A percentile compares a stretch with the other conserved stretches of the same genome.
phyloP scores from a whole-genome alignment of 1,140 invertebrate species.

The Oreohelix idahoensis region DNA sequence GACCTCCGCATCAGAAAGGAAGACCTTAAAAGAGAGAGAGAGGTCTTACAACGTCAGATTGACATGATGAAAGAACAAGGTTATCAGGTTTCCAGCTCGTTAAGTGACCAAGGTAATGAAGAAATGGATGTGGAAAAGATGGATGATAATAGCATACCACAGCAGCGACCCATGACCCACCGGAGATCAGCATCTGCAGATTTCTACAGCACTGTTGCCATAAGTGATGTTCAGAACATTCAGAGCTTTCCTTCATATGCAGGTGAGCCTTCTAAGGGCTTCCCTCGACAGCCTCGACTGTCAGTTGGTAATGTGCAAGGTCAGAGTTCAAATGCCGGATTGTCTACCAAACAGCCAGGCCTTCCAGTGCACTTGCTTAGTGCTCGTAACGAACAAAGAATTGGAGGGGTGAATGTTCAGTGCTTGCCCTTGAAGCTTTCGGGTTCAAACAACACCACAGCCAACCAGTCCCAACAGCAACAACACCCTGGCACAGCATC shows the following conservation, averaged over 20 bases:
- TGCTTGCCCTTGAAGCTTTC: conserved; percentile 55
- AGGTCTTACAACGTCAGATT: conserved; percentile 60
- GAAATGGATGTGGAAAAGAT: conserved; percentile 8
- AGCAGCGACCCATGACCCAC: conserved; percentile 45
- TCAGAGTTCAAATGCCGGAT: conserved; percentile 22
- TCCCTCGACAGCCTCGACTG: conserved; percentile 37
- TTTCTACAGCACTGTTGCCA: conserved; percentile 50
- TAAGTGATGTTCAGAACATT: conserved; percentile 42
- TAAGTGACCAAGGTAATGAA: not conserved
- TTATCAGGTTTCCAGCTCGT: conserved; percentile 30
- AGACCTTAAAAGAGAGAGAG: conserved; percentile 56
- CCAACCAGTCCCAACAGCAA: not conserved
- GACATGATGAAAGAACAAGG: conserved; percentile 59
- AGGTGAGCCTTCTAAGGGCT: conserved; percentile 22
- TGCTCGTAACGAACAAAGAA: conserved; percentile 87
- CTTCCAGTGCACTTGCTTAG: conserved; percentile 81
- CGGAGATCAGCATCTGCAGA: conserved; percentile 63
- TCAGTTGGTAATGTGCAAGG: conserved; percentile 47
- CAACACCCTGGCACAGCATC: conserved; percentile 28
- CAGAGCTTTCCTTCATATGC: conserved; percentile 17
- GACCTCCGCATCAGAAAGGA: conserved; percentile 56
- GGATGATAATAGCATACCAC: conserved; percentile 13
- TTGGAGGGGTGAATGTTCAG: conserved; percentile 68
- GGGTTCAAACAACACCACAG: not conserved
- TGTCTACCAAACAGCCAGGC: conserved; percentile 47